Conservation (phyloP, 2,888 invertebrate genomes). For the Phaedon cochleariae region DNA sequence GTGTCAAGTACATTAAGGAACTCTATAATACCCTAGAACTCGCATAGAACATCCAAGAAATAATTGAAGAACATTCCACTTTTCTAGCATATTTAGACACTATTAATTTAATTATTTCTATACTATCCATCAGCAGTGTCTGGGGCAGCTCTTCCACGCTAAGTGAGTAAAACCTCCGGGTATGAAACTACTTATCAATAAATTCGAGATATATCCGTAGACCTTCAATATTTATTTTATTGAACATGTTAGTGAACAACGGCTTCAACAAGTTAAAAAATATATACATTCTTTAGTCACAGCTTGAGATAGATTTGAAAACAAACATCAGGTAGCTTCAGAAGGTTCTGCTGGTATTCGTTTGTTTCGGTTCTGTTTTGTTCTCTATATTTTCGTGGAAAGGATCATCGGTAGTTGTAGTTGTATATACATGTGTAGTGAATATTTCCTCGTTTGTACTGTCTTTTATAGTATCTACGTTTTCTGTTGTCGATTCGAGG, state of each 20-base stretch:
- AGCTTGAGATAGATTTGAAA: neutral
- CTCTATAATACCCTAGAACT: too few species aligned
- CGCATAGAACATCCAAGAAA: too few species aligned
- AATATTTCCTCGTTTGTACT: constrained; percentile 9
- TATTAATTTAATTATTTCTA: too few species aligned
- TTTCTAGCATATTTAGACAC: too few species aligned
- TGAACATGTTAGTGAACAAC: neutral
- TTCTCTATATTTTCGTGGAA: neutral
- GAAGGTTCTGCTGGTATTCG: neutral
- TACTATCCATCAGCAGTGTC: too few species aligned
- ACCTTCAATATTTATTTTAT: neutral
- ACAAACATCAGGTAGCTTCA: neutral
- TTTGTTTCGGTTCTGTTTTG: constrained; percentile 1
- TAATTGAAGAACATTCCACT: too few species aligned
- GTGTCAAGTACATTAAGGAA: too few species aligned
- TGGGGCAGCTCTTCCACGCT: too few species aligned
- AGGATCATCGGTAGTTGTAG: neutral
- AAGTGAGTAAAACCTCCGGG: too few species aligned
- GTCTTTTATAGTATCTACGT: constrained; percentile 7
- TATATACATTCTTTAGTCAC: neutral
- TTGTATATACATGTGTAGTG: neutral
- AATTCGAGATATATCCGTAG: too few species aligned
- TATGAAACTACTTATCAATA: too few species aligned
- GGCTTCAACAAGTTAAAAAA: neutral
- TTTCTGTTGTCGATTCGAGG: constrained; percentile 27